A percentile compares a stretch with the other conserved stretches of the same genome.
These are phyloP conservation scores for Halesus radiatus DNA, from an alignment of 1,140 invertebrate genomes.

Conservation along the genomic window DNA sequence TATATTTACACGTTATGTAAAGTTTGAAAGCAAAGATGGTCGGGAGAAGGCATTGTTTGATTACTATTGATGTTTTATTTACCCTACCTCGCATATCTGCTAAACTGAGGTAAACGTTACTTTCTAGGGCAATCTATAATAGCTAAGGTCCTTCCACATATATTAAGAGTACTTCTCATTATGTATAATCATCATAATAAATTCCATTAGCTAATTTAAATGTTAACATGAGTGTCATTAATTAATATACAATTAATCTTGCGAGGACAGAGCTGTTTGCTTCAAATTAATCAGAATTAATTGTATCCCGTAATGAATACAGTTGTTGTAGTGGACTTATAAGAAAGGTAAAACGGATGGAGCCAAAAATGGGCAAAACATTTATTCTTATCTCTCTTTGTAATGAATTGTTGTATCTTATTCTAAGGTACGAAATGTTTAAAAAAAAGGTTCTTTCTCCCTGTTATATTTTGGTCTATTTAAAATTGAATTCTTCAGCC, in stretches of 20 bases:
- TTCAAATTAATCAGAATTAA: background rate
- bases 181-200: constrained; percentile 51
- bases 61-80: no score
- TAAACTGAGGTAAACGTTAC: background rate
- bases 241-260: constrained; percentile 7
- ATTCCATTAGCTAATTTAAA: constrained; percentile 57
- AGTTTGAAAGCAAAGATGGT: no score
- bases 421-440: constrained; percentile 12
- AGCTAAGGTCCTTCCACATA: constrained; percentile 44
- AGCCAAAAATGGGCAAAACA: constrained; percentile 18
- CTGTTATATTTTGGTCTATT: constrained; percentile 3
- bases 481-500: constrained; percentile 1
- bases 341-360: no score
- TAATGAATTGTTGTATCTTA: constrained; percentile 34
- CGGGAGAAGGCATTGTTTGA: no score
- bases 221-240: constrained; percentile 45
- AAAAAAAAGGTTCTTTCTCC: background rate
- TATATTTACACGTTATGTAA: no score
- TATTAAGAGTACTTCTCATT: constrained; percentile 33
- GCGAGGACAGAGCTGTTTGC: constrained; percentile 11
- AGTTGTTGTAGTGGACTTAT: no score
- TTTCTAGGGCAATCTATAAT: constrained; percentile 10
- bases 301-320: no score
- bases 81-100: background rate
- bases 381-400: constrained; percentile 3